A percentile compares a stretch with the other conserved stretches of the same genome.
Conservation (phyloP, 2,113 vertebrate species). For the Paracanthobrama guichenoti region DNA sequence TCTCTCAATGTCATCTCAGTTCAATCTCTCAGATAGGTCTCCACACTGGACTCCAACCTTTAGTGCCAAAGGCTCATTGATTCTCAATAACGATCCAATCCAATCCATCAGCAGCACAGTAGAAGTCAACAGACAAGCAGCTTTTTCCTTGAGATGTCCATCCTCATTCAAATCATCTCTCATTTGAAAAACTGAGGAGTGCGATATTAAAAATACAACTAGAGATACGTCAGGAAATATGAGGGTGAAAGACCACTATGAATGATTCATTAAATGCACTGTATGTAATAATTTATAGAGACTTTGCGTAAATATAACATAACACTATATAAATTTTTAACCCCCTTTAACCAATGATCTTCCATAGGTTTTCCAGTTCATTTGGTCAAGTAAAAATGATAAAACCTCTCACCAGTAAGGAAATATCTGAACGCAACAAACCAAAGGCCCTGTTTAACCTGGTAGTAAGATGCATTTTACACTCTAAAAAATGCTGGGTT, state of each 20-base stretch:
- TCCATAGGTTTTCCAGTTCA: background rate
- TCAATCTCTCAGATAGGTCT: constrained; percentile 5
- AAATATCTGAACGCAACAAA: background rate
- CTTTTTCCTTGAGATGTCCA: background rate
- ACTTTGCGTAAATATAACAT: background rate
- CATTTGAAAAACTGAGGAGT: background rate
- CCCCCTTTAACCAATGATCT: background rate
- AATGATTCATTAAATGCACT: background rate
- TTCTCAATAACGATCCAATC: background rate
- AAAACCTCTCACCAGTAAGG: no score
- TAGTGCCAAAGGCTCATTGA: background rate
- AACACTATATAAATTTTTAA: no score
- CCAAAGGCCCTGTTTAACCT: no score
- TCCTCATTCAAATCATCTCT: background rate
- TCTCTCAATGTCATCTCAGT: background rate
- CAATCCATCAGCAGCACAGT: background rate
- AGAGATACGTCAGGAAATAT: background rate
- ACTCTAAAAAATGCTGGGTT: no score
- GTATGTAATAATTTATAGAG: background rate
- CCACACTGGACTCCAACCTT: background rate
- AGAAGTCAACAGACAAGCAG: background rate
- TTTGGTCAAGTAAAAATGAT: background rate
- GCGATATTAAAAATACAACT: background rate
- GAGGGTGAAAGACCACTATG: background rate
- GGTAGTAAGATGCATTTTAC: no score